Evolutionary conservation across 2,113 vertebrate species (phyloP), one percentile per base, ranked within the genome.

Genomic region (Arothron firmamentum): DNA sequence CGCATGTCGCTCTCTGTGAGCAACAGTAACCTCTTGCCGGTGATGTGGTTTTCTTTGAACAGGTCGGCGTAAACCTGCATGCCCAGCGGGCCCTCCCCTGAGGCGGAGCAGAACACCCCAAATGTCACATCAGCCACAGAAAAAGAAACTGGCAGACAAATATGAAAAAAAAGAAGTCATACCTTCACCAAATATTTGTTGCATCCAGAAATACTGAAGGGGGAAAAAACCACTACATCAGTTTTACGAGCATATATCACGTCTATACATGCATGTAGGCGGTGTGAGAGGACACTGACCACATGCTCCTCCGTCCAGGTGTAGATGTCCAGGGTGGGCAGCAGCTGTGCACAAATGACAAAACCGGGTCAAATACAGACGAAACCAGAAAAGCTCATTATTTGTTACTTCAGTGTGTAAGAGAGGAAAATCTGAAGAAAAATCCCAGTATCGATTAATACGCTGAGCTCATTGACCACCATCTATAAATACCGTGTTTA

Each of bases 41-140:
- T 98, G 77, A 99, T 99, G 88, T 98, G 95, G 70, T 99, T 94
- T n/a, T 94, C 92, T 80, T 92, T 96, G 77, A 99, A 98, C 60
- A 98, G 87, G 76, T 90, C 93, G 1, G 94, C 93, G 12, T 97
- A 98, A 4, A 72, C 15, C 76, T 90, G 92, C 94, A 97, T 94
- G 72, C 92, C 92, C 70, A 79, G 89, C 0, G 89, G 87, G 16
- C 89, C 68, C 53, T 94, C 91, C 0, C 89, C 97, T 98, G 82
- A 55, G 51, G 63, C 1, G 21, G 11, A 69, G 17, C 51, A 41
- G 13, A 31, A 64, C 45, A 42, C 21, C n/a, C 47, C 43, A 45
- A n/a, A 28, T 57, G 17, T 46, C 52, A 61, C 15, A 9, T 31
- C 38, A 18, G 9, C 9, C 16, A 38, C 34, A 46, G 59, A 52